Percentiles rank a stretch among this genome's conserved stretches.
These are phyloP conservation scores for Ectemnius lituratus DNA, from an alignment of 2,888 invertebrate species.

Conservation along the genomic window DNA sequence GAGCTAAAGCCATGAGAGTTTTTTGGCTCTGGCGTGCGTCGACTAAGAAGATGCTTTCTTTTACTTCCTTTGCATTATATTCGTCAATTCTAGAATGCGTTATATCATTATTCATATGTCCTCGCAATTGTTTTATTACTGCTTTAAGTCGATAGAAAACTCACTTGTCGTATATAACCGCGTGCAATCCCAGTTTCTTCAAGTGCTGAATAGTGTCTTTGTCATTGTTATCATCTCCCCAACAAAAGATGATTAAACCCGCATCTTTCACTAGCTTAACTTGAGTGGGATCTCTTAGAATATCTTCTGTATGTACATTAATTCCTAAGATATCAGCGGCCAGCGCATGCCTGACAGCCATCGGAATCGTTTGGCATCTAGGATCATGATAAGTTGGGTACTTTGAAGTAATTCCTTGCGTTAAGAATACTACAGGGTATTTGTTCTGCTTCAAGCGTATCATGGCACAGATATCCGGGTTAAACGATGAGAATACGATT, in stretches of 20 bases:
- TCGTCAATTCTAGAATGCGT: conserved; percentile 82
- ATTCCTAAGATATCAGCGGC: conserved; percentile 92
- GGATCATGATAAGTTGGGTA: conserved; percentile 92
- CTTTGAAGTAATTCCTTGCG: conserved; percentile 85
- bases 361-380: conserved; percentile 88
- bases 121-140: neutral
- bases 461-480: conserved; percentile 97
- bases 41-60: conserved; percentile 90
- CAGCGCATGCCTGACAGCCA: conserved; percentile 90
- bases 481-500: conserved; percentile 96
- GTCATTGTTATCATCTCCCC: conserved; percentile 98
- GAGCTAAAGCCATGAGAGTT: conserved; percentile 79
- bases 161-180: conserved; percentile 96
- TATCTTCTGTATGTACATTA: conserved; percentile 95
- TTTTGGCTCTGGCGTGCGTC: conserved; percentile 88
- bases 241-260: conserved; percentile 94
- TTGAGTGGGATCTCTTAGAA: conserved; percentile 90
- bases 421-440: conserved; percentile 97
- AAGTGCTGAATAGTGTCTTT: conserved; percentile 90
- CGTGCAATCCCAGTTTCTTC: conserved; percentile 94
- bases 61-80: conserved; percentile 84
- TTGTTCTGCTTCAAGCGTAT: conserved; percentile 96
- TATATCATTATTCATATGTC: conserved; percentile 67
- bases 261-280: conserved; percentile 88
- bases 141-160: conserved; percentile 40